Base-by-base conservation (phyloP, 2,888 invertebrate genomes). In the Patella caerulea region DNA sequence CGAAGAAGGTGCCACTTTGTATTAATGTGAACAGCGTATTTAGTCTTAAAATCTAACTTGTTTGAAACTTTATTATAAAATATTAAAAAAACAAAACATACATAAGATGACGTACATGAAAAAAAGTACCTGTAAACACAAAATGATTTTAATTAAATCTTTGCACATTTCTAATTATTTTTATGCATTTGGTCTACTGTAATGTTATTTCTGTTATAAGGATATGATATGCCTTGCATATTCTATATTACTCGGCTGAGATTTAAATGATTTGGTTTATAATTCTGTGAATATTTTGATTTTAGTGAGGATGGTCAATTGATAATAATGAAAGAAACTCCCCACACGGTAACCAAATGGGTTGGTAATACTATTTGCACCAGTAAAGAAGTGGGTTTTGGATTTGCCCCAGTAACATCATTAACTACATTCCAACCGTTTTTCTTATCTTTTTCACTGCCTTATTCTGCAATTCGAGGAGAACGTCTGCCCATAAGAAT, bases 391-490 rank as follows among this genome's bases (percentile, higher is more conserved):
- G 82, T 83, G 29, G 94, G 94, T 11, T 88, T 94, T n/a, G 94
- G 94, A 2, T 91, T 94, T 52, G 93, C 93, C 1, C 88, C 90
- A 1, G 90, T 93, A 1, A 90, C 92, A 1, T 88, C 91, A 55
- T 87, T 94, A 78, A 93, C 91, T 1, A 93, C 93, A 34, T 95
- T 95, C 90, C 95, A 95, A 78, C 95, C 95, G 9, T 95, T 96
- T 91, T 96, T 96, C 91, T 93, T 95, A 45, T 95, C 95, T 83
- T 94, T 95, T 55, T 93, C 94, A 78, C 91, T 94, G 24, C 95
- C 96, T 0, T 94, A 94, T 79, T 94, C 94, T 0, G 93, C 95
- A 0, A 94, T 94, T 78, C 93, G 94, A 2, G 94, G 94, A 0
- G 96, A 96, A 91, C 91, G 93, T 19, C 91, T 95, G 52, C 93